A percentile compares a stretch with the other conserved stretches of the same genome.
These are phyloP conservation scores for Halictus quadricinctus DNA, from an alignment of 2,888 invertebrate species.

Conservation along the genomic window DNA sequence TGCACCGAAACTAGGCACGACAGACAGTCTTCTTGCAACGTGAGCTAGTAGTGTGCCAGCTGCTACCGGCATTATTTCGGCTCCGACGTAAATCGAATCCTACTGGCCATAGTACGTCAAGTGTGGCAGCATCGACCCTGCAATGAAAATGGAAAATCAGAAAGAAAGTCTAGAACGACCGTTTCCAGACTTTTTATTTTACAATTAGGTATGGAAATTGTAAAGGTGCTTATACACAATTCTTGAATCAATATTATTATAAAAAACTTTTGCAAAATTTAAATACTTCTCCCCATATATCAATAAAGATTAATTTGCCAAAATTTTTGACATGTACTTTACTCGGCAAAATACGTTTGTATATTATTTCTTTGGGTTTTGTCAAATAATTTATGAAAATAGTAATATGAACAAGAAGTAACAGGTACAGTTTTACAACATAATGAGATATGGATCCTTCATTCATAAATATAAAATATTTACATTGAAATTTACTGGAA, in stretches of 20 bases:
- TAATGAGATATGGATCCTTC: neutral
- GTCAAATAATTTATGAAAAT: no score
- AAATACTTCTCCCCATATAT: no score
- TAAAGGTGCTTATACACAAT: no score
- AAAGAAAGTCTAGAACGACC: neutral
- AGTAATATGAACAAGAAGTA: no score
- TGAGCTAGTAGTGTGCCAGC: slow-evolving; percentile 39
- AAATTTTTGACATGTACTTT: no score
- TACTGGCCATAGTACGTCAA: slow-evolving; percentile 23
- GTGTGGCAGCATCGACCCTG: slow-evolving; percentile 9
- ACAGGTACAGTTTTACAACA: neutral
- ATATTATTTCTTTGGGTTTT: no score
- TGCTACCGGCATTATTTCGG: slow-evolving; percentile 52
- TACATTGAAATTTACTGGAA: neutral
- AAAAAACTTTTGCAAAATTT: no score
- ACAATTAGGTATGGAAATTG: no score
- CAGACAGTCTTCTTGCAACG: slow-evolving; percentile 53
- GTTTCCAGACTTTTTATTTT: neutral
- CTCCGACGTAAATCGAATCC: slow-evolving; percentile 46
- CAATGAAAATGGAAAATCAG: neutral
- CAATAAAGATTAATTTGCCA: no score
- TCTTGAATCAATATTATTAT: no score
- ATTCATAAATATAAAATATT: neutral
- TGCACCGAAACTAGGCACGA: slow-evolving; percentile 38
- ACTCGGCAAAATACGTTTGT: no score